Evolutionary conservation across 2,888 invertebrate genomes (phyloP).

Genomic region (Dioctria linearis): DNA sequence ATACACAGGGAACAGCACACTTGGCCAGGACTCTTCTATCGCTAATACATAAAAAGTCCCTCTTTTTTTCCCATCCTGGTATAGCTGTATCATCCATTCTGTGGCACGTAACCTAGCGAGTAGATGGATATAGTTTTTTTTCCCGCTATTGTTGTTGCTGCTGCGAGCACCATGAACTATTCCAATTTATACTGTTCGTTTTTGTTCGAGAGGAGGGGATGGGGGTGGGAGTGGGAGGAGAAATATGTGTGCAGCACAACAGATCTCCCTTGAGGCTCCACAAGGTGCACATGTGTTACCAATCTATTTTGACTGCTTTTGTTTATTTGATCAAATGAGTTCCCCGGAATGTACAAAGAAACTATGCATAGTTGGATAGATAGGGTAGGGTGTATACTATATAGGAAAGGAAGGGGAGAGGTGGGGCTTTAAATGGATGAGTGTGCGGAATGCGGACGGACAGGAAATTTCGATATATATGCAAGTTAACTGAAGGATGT

Average conservation of each 20-base stretch:
- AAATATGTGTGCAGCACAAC: neutral
- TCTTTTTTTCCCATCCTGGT: slow-evolving; percentile 24
- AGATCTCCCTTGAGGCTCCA: neutral
- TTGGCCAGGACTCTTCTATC: slow-evolving; percentile 1
- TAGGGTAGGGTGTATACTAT: neutral
- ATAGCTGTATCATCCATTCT: slow-evolving; percentile 16
- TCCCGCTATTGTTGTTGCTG: neutral
- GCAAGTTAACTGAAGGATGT: slow-evolving; percentile 2
- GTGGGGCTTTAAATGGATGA: neutral
- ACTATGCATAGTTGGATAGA: neutral
- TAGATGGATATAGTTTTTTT: slow-evolving; percentile 22
- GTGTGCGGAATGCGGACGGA: neutral
- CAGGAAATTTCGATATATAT: neutral
- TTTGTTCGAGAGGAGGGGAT: neutral
- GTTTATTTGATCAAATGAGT: slow-evolving; percentile 48
- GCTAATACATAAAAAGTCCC: slow-evolving; percentile 31
- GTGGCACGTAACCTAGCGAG: slow-evolving; percentile 25
- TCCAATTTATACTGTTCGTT: slow-evolving; percentile 9
- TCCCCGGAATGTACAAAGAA: neutral
- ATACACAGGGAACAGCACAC: slow-evolving; percentile 20
- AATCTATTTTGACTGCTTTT: slow-evolving; percentile 50
- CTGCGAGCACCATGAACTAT: slow-evolving; percentile 28
- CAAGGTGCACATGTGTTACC: slow-evolving; percentile 46
- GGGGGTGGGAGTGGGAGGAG: neutral
- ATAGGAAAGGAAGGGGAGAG: neutral